phyloP scores from a whole-genome alignment of 2,888 invertebrate genomes.

The Trissolcus brochymenae region DNA sequence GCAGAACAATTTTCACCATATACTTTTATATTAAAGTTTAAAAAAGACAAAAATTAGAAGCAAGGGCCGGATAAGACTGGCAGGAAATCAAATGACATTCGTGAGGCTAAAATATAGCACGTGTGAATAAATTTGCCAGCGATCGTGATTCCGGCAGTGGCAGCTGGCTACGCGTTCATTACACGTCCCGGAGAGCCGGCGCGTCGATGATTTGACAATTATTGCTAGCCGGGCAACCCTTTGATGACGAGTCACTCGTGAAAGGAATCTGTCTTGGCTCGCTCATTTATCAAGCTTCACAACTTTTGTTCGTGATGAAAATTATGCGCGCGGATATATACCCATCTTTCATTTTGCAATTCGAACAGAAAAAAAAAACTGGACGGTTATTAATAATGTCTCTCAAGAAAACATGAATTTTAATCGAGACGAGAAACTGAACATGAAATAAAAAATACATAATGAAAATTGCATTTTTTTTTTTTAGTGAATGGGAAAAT shows the following conservation, averaged over 20 bases:
- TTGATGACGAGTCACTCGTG: constrained; percentile 44
- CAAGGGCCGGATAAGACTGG: constrained; percentile 28
- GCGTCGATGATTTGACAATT: constrained; percentile 52
- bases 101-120: constrained; percentile 29
- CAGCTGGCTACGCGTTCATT: constrained; percentile 31
- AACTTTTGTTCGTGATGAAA: constrained; percentile 43
- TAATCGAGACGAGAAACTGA: too few relatives aligned
- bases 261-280: constrained; percentile 30
- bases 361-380: constrained; percentile 13
- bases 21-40: too few relatives aligned
- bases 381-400: too few relatives aligned
- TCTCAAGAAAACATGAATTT: too few relatives aligned
- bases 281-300: constrained; percentile 34
- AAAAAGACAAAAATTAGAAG: not conserved
- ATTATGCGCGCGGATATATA: constrained; percentile 34
- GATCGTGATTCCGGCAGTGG: constrained; percentile 29
- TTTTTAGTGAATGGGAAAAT: too few relatives aligned
- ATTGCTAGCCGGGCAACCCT: constrained; percentile 38
- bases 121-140: constrained; percentile 28
- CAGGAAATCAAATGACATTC: constrained; percentile 47
- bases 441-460: too few relatives aligned
- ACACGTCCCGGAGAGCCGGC: constrained; percentile 12
- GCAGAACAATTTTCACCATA: too few relatives aligned
- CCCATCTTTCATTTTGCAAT: constrained; percentile 17
- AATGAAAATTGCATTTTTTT: too few relatives aligned